Percentiles rank a stretch among this genome's conserved stretches.
Evolutionary conservation across 2,888 invertebrate species (phyloP).

Genomic region (Melanchra persicariae): DNA sequence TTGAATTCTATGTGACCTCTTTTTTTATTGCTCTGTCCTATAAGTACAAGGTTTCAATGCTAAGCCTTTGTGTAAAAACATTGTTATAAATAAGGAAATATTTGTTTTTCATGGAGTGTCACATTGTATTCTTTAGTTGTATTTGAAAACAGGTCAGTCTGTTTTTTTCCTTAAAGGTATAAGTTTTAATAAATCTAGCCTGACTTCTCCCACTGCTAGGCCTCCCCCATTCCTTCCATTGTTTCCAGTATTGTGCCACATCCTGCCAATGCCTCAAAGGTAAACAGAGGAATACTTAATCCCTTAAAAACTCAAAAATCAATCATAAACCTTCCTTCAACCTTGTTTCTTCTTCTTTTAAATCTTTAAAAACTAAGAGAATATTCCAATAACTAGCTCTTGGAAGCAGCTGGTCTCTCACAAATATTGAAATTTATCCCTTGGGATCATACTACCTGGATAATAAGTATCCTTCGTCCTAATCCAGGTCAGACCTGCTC

Average conservation of each 20-base stretch:
- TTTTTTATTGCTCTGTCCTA: slow-evolving; percentile 6
- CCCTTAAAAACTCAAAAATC: no score
- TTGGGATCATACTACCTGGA: neutral
- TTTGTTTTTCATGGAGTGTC: neutral
- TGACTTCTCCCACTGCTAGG: no score
- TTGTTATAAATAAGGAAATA: neutral
- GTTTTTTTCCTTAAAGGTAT: neutral
- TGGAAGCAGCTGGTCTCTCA: neutral
- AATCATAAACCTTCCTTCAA: no score
- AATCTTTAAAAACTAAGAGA: neutral
- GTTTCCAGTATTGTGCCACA: no score
- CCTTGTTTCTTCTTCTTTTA: no score
- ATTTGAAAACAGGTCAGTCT: no score
- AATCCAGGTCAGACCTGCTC: no score
- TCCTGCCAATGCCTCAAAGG: no score
- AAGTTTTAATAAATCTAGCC: no score
- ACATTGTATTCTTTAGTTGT: neutral
- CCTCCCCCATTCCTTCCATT: no score
- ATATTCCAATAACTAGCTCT: neutral
- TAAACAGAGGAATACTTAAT: no score
- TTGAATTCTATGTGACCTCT: slow-evolving; percentile 13
- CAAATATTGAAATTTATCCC: neutral
- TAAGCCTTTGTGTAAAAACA: neutral
- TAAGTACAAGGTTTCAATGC: neutral
- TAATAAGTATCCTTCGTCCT: no score